Percentiles rank a stretch among this genome's conserved stretches.
These are phyloP conservation scores for Philopotamus ludificatus DNA, from an alignment of 1,140 invertebrate species.

Conservation along the genomic window DNA sequence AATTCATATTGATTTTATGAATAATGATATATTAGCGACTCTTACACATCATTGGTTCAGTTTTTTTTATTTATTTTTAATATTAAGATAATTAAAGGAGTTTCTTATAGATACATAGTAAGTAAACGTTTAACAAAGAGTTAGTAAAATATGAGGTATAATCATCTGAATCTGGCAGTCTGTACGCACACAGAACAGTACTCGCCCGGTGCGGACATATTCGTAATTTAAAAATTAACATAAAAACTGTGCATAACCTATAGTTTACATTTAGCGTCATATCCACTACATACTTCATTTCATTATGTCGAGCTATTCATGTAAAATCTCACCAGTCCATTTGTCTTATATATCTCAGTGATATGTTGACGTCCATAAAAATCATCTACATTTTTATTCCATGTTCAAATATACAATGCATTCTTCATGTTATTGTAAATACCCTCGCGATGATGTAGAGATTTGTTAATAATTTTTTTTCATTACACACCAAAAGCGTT, in stretches of 20 bases:
- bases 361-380: constrained; percentile 38
- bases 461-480: constrained; percentile 31
- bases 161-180: constrained; percentile 26
- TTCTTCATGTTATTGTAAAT: constrained; percentile 21
- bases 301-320: constrained; percentile 21
- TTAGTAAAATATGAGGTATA: constrained; percentile 23
- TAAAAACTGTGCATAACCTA: constrained; percentile 42
- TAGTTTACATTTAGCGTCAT: constrained; percentile 37
- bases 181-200: constrained; percentile 29
- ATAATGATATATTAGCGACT: constrained; percentile 8
- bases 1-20: not conserved
- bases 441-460: constrained; percentile 25
- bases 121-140: constrained; percentile 4
- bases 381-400: constrained; percentile 30
- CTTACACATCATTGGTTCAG: constrained; percentile 31
- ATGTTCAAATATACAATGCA: constrained; percentile 37
- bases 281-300: constrained; percentile 22
- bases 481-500: constrained; percentile 42
- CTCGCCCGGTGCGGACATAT: constrained; percentile 35
- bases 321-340: constrained; percentile 28
- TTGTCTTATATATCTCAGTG: constrained; percentile 30
- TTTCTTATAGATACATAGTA: constrained; percentile 14
- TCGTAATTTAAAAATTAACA: constrained; percentile 34
- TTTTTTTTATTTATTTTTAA: constrained; percentile 18
- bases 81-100: constrained; percentile 6